Percentiles rank a stretch among this genome's conserved stretches.
Conservation (phyloP, 2,113 vertebrate species). For the Dendropsophus ebraccatus region DNA sequence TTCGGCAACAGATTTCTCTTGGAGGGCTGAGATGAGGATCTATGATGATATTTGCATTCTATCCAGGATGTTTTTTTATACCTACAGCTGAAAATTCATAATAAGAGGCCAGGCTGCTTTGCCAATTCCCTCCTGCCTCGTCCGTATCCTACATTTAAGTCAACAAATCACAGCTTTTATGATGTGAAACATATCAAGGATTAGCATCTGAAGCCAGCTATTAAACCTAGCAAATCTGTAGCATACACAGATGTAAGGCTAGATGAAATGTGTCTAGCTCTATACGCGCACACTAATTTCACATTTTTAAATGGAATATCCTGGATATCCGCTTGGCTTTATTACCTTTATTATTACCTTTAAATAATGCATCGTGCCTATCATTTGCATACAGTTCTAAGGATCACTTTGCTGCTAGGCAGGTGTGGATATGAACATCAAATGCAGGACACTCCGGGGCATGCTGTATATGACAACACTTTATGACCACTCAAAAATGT, state of each 20-base stretch:
- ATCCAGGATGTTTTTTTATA: constrained; percentile 7
- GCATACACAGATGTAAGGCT: constrained; percentile 18
- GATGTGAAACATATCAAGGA: constrained; percentile 42
- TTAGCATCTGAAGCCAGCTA: constrained; percentile 48
- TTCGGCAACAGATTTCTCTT: neutral
- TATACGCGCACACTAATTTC: constrained; percentile 21
- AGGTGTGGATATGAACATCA: neutral
- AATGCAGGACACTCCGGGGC: neutral
- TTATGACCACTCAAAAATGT: neutral
- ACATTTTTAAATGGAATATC: neutral
- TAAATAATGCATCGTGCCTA: constrained; percentile 21
- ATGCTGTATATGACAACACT: neutral
- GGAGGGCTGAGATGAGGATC: constrained; percentile 15
- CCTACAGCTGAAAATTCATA: constrained; percentile 39
- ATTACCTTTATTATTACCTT: constrained; percentile 27
- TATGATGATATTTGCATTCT: constrained; percentile 31
- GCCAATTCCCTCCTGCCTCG: constrained; percentile 35
- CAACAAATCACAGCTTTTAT: constrained; percentile 52
- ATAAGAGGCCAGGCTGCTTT: constrained; percentile 15
- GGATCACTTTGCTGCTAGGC: constrained; percentile 6
- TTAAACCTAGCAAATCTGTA: constrained; percentile 40
- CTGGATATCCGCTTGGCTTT: neutral
- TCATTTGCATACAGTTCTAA: constrained; percentile 15
- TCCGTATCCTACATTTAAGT: constrained; percentile 32
- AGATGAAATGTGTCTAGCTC: constrained; percentile 14